Evolutionary conservation across 2,113 vertebrate species (phyloP), one percentile per base, ranked within the genome.

Genomic region (Parus major): DNA sequence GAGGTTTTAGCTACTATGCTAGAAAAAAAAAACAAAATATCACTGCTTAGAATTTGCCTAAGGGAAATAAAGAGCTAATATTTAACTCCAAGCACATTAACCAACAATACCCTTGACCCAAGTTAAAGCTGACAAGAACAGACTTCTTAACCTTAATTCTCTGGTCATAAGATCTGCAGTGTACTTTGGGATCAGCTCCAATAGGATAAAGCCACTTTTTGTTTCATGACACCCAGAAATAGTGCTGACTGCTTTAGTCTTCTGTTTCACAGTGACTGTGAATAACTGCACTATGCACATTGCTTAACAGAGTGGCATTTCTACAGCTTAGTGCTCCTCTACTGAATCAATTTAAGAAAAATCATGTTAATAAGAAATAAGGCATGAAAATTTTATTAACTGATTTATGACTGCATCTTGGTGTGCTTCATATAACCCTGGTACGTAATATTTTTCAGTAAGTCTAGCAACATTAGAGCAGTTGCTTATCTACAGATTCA

Each of bases 111-210:
- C 72, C 95, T 96, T 96, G 91, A 96, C 90, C 85, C 41, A 97
- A 97, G 85, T 84, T 95, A 87, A 94, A 97, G 96, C 90, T 95
- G 96, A 97, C 81, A 97, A 96, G 95, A 95, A 80, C 80, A 95
- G 97, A 96, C 81, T 94, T 87, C 93, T 96, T 95, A 97, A 95
- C 86, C 79, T 96, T 96, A 95, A 88, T 96, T 97, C 89, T 95
- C 80, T 92, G 71, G 94, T 96, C 87, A 91, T 93, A 94, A 97
- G 95, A 97, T 96, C 91, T 42, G 87, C 77, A 97, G 81, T 88
- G 90, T 96, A 95, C 95, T 95, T 90, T 96, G 91, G 86, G 71
- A 97, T 95, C 94, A 96, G 91, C 60, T 73, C 82, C 95, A 98
- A 94, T 25, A 92, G 92, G 95, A 97, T 89, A 96, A 98, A 97